These are phyloP conservation scores for Eucidaris tribuloides DNA, from an alignment of 35 echinoderm and acorn worm genomes.

Conservation along the genomic window DNA sequence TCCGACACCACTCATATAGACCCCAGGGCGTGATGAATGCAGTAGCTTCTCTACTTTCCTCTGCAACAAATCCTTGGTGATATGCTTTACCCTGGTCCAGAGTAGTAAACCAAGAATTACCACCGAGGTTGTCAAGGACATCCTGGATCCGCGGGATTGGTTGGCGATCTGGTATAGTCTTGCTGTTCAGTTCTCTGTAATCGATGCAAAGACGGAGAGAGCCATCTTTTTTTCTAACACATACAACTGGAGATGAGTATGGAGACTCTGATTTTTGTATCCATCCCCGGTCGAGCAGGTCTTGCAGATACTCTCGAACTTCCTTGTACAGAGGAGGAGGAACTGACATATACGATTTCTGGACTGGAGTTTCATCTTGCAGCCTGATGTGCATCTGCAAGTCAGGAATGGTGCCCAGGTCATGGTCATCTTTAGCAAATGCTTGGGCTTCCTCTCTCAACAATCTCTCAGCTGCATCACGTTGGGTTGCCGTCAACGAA, in stretches of 20 bases:
- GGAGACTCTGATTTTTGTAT: slow-evolving; percentile 30
- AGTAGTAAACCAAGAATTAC: slow-evolving; percentile 29
- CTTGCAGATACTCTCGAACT: slow-evolving; percentile 25
- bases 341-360: slow-evolving; percentile 30
- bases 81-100: slow-evolving; percentile 63
- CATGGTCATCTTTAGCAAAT: slow-evolving; percentile 41
- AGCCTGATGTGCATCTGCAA: slow-evolving; percentile 38
- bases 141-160: slow-evolving; percentile 42
- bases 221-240: slow-evolving; percentile 53
- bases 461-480: neutral
- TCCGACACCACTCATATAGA: slow-evolving; percentile 44
- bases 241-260: slow-evolving; percentile 57
- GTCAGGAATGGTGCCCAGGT: slow-evolving; percentile 23
- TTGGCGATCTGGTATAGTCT: slow-evolving; percentile 44
- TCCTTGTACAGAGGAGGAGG: slow-evolving; percentile 29
- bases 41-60: slow-evolving; percentile 35
- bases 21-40: slow-evolving; percentile 72
- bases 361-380: slow-evolving; percentile 36
- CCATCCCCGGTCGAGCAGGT: slow-evolving; percentile 42
- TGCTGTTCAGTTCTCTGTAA: slow-evolving; percentile 41
- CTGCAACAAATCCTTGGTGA: slow-evolving; percentile 43
- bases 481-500: neutral
- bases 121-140: slow-evolving; percentile 25
- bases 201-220: slow-evolving; percentile 36
- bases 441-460: slow-evolving; percentile 8